These are phyloP conservation scores for Crypturellus undulatus DNA, from an alignment of 2,113 vertebrate genomes.

Conservation along the genomic window DNA sequence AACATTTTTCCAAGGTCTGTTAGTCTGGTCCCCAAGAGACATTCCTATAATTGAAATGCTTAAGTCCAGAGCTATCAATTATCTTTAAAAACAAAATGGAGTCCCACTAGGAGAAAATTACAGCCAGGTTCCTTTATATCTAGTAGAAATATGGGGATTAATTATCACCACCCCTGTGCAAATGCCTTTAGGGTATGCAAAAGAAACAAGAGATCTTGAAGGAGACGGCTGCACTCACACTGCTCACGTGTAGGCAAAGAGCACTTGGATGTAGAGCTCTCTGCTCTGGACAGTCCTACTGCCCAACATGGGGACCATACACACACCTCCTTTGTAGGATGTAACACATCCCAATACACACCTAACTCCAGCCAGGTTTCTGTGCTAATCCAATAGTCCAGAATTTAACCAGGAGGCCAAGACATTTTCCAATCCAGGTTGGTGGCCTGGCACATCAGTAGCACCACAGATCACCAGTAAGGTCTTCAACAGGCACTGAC, in stretches of 20 bases:
- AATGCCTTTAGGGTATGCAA: slow-evolving; percentile 59
- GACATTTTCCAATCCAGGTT: slow-evolving; percentile 77
- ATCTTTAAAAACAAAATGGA: slow-evolving; percentile 76
- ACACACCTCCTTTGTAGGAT: background rate
- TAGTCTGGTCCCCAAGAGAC: slow-evolving; percentile 66
- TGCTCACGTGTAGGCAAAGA: background rate
- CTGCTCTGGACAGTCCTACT: background rate
- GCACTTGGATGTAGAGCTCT: background rate
- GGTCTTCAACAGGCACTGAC: background rate
- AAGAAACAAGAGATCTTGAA: slow-evolving; percentile 41
- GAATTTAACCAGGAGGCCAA: background rate
- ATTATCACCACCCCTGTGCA: slow-evolving; percentile 61
- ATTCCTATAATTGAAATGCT: slow-evolving; percentile 68
- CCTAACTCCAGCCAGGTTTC: background rate
- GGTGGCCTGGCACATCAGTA: slow-evolving; percentile 77
- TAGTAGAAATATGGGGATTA: slow-evolving; percentile 62
- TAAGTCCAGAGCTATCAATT: slow-evolving; percentile 74
- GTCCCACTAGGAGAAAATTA: slow-evolving; percentile 70
- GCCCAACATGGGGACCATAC: fast-evolving
- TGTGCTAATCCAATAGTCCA: background rate
- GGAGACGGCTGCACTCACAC: slow-evolving; percentile 7
- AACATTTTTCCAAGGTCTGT: slow-evolving; percentile 65
- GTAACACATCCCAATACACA: fast-evolving
- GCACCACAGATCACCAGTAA: slow-evolving; percentile 53
- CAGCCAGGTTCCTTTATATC: slow-evolving; percentile 55